phyloP scores from a whole-genome alignment of 1,140 invertebrate genomes.

The Papilio dardanus region DNA sequence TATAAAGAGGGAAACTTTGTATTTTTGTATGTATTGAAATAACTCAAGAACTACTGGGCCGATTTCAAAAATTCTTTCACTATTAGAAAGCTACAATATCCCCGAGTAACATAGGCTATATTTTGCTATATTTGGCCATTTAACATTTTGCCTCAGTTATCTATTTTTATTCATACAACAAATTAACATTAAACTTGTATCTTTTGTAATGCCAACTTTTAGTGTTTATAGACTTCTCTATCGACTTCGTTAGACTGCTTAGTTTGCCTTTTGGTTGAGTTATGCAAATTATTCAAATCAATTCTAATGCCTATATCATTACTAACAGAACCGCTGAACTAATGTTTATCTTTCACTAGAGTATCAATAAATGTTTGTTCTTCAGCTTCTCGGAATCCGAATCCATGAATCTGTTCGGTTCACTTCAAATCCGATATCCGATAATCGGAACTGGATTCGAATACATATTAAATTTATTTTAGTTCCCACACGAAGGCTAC shows the following conservation, averaged over 20 bases:
- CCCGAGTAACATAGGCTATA: too few species aligned
- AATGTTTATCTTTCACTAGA: conserved; percentile 30
- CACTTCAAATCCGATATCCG: conserved; percentile 27
- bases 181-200: too few species aligned
- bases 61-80: too few species aligned
- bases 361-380: conserved; percentile 35
- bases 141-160: too few species aligned
- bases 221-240: not conserved
- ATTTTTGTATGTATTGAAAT: too few species aligned
- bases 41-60: too few species aligned
- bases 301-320: conserved; percentile 1
- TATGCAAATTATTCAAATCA: conserved; percentile 13
- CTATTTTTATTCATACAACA: too few species aligned
- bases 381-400: conserved; percentile 21
- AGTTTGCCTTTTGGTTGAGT: not conserved
- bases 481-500: not conserved
- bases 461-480: conserved; percentile 35
- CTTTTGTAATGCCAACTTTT: not conserved
- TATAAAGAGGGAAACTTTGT: too few species aligned
- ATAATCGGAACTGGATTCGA: conserved; percentile 33
- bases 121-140: too few species aligned
- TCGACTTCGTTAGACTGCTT: not conserved
- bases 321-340: conserved; percentile 10
- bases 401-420: conserved; percentile 20
- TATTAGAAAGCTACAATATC: too few species aligned